These are phyloP conservation scores for Pachyuromys duprasi DNA, from an alignment of 2,797 vertebrate genomes.

Conservation along the genomic window DNA sequence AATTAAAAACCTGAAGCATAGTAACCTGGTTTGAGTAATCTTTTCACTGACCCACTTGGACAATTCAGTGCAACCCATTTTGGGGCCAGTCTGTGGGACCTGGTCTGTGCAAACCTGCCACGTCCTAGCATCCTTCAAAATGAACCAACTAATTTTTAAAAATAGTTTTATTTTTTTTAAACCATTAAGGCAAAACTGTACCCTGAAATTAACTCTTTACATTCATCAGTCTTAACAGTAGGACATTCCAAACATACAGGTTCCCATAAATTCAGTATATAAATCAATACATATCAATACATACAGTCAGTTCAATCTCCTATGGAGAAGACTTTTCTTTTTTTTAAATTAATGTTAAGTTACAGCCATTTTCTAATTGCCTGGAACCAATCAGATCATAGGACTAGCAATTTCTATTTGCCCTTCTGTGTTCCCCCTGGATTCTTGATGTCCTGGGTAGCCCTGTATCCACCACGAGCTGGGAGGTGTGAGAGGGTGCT, in stretches of 20 bases:
- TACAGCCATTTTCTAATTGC: slow-evolving; percentile 40
- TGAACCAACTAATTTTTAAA: slow-evolving; percentile 78
- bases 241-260: slow-evolving; percentile 74
- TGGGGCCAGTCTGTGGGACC: not conserved
- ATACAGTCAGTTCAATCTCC: slow-evolving; percentile 68
- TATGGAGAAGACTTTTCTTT: slow-evolving; percentile 50
- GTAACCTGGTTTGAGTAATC: not conserved
- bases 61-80: accelerated
- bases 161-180: slow-evolving; percentile 86
- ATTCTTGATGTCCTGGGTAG: not conserved
- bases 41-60: not conserved
- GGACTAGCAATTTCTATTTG: not conserved
- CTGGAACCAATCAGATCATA: slow-evolving; percentile 9
- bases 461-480: not conserved
- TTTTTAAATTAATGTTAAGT: slow-evolving; percentile 60
- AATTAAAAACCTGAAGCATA: not conserved
- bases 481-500: slow-evolving; percentile 38
- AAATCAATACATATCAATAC: slow-evolving; percentile 79
- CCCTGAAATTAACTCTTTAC: slow-evolving; percentile 87
- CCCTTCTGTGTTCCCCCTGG: not conserved
- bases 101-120: not conserved
- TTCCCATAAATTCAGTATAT: slow-evolving; percentile 78
- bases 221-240: slow-evolving; percentile 87
- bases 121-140: slow-evolving; percentile 26
- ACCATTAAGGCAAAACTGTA: slow-evolving; percentile 86